phyloP scores from a whole-genome alignment of 2,888 invertebrate genomes.

The Disparrhopalites patrizii region DNA sequence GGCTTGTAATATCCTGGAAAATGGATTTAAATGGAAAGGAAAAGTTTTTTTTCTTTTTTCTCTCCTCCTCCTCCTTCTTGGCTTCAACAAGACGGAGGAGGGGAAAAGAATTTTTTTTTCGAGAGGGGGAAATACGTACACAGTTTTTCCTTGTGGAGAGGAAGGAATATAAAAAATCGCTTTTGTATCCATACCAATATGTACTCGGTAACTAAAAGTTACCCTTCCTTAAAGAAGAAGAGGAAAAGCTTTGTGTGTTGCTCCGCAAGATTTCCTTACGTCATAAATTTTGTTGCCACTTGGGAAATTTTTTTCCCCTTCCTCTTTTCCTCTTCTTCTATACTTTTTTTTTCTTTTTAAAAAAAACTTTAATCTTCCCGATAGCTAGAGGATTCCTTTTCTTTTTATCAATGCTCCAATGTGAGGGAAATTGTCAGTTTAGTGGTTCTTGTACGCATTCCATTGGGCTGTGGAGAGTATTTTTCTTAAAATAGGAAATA shows the following conservation, averaged over 20 bases:
- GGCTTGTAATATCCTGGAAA: background rate
- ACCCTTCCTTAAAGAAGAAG: no score
- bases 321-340: no score
- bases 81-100: background rate
- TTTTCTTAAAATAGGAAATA: background rate
- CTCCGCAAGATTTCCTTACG: conserved; percentile 27
- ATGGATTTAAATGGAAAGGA: conserved; percentile 19
- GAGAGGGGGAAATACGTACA: conserved; percentile 1
- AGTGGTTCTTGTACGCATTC: conserved; percentile 8
- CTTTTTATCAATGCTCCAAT: conserved; percentile 22
- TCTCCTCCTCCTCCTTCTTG: no score
- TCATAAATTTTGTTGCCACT: conserved; percentile 31
- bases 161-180: background rate
- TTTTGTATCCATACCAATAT: background rate
- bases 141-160: background rate
- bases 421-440: conserved; percentile 22
- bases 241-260: no score
- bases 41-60: conserved; percentile 4
- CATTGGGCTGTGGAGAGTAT: background rate
- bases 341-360: no score
- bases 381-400: conserved; percentile 17
- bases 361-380: conserved; percentile 30
- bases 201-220: no score
- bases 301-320: conserved; percentile 30
- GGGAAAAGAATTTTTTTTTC: no score